phyloP scores from a whole-genome alignment of 2,113 vertebrate genomes.

The Ceratotherium simum region DNA sequence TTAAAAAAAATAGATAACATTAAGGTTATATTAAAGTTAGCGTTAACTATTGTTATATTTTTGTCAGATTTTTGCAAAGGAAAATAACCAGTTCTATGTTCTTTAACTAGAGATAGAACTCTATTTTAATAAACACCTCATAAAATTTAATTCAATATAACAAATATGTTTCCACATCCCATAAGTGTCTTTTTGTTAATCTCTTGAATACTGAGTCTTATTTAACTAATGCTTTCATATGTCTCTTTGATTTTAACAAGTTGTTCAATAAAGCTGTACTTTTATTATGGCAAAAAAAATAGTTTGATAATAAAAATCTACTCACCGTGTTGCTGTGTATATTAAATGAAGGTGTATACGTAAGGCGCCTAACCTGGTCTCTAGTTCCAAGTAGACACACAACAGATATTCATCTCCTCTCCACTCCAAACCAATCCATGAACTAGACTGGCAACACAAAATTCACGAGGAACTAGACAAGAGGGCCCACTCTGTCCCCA shows the following conservation, averaged over 20 bases:
- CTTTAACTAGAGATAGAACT: slow-evolving; percentile 18
- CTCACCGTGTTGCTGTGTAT: background rate
- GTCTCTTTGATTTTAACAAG: background rate
- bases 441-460: background rate
- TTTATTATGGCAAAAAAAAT: background rate
- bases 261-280: background rate
- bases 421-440: background rate
- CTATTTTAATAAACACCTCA: background rate
- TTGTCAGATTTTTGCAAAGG: background rate
- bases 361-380: background rate
- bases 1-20: background rate
- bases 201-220: background rate
- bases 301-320: background rate
- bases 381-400: background rate
- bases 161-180: background rate
- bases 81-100: background rate
- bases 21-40: background rate
- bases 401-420: background rate
- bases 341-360: background rate
- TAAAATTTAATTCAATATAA: background rate
- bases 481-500: background rate
- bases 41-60: background rate
- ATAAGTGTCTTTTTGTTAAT: background rate
- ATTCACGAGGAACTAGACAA: background rate
- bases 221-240: background rate